These are phyloP conservation scores for Pyralis farinalis DNA, from an alignment of 2,888 invertebrate species.

Conservation along the genomic window DNA sequence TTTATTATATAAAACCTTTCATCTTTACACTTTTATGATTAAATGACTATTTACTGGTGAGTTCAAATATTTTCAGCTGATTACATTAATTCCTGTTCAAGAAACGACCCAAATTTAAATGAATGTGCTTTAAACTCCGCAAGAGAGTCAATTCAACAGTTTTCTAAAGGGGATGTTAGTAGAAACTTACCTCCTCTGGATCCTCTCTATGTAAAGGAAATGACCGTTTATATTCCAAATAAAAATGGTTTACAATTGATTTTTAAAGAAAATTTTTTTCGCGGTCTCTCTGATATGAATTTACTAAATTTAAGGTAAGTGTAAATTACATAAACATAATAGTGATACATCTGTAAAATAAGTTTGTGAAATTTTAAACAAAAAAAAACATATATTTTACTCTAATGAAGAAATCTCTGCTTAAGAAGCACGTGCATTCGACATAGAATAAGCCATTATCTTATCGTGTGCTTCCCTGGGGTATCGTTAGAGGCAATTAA, in stretches of 20 bases:
- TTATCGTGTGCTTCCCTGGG: background rate
- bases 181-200: conserved; percentile 45
- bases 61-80: conserved; percentile 31
- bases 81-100: conserved; percentile 48
- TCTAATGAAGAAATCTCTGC: no score
- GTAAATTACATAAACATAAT: no score
- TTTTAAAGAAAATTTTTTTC: conserved; percentile 53
- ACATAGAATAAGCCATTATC: conserved; percentile 15
- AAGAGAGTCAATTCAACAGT: conserved; percentile 41
- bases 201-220: conserved; percentile 48
- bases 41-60: no score
- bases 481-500: background rate
- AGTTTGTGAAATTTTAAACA: no score
- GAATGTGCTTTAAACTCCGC: conserved; percentile 53
- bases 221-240: conserved; percentile 52
- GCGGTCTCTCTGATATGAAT: conserved; percentile 46
- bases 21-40: no score
- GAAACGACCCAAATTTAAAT: conserved; percentile 54
- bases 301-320: conserved; percentile 43
- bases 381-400: no score
- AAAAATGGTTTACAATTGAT: conserved; percentile 49
- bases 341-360: no score
- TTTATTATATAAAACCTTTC: no score
- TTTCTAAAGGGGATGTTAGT: conserved; percentile 43
- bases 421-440: no score